Percentiles rank a stretch among this genome's conserved stretches.
phyloP scores from a whole-genome alignment of 2,888 invertebrate genomes.

The Tinea trinotella region DNA sequence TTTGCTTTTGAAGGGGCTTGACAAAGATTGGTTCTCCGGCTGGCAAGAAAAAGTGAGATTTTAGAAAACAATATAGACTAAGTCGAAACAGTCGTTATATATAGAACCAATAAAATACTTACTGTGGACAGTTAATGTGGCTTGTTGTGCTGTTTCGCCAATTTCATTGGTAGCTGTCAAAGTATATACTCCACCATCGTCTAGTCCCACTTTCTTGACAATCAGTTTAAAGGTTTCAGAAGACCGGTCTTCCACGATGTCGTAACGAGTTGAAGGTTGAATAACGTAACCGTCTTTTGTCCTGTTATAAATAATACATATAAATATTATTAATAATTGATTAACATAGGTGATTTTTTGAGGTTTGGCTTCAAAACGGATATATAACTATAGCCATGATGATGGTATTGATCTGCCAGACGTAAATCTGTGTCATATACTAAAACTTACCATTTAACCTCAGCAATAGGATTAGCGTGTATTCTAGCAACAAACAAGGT shows the following conservation, averaged over 20 bases:
- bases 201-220: constrained; percentile 78
- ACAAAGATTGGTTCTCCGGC: constrained; percentile 85
- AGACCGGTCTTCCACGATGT: constrained; percentile 73
- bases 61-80: too few relatives aligned
- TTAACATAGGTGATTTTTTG: too few relatives aligned
- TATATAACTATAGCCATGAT: too few relatives aligned
- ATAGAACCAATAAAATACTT: too few relatives aligned
- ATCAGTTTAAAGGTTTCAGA: constrained; percentile 79
- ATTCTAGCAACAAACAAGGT: constrained; percentile 86
- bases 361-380: too few relatives aligned
- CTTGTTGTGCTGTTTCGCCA: constrained; percentile 80
- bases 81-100: too few relatives aligned
- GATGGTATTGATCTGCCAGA: too few relatives aligned
- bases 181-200: constrained; percentile 85
- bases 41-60: too few relatives aligned
- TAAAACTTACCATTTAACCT: constrained; percentile 80
- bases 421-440: neutral
- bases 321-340: too few relatives aligned
- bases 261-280: constrained; percentile 68
- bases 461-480: constrained; percentile 91
- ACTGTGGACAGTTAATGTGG: constrained; percentile 82
- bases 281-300: constrained; percentile 76
- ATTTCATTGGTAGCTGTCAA: constrained; percentile 83
- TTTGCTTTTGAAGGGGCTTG: constrained; percentile 77
- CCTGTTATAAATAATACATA: constrained; percentile 41